Percentiles rank a stretch among this genome's conserved stretches.
These are phyloP conservation scores for Dryobotodes eremita DNA, from an alignment of 2,888 invertebrate genomes.

Conservation along the genomic window DNA sequence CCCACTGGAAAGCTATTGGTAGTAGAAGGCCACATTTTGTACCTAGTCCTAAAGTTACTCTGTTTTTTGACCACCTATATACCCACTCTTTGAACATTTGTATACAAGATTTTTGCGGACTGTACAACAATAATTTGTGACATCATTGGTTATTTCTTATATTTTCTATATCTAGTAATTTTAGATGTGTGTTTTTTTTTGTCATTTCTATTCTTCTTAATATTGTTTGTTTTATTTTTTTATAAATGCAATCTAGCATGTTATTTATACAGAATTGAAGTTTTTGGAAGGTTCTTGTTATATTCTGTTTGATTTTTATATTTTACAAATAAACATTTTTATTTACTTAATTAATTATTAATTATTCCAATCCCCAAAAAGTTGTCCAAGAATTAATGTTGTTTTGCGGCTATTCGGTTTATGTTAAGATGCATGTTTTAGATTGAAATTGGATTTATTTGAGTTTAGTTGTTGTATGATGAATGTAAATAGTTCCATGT, in stretches of 20 bases:
- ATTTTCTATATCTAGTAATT: slow-evolving; percentile 17
- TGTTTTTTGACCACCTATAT: slow-evolving; percentile 33
- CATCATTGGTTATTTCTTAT: slow-evolving; percentile 46
- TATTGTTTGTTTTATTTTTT: slow-evolving; percentile 1
- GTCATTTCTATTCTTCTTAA: slow-evolving; percentile 10
- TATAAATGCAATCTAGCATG: slow-evolving; percentile 35
- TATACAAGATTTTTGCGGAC: slow-evolving; percentile 32
- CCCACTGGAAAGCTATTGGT: slow-evolving; percentile 63
- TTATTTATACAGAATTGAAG: background rate
- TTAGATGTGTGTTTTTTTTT: slow-evolving; percentile 9
- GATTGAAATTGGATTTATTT: slow-evolving; percentile 37
- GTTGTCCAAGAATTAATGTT: slow-evolving; percentile 24
- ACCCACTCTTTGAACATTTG: slow-evolving; percentile 40
- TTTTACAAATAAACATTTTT: background rate
- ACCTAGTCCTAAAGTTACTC: slow-evolving; percentile 38
- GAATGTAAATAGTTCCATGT: slow-evolving; percentile 46
- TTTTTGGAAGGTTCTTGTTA: slow-evolving; percentile 7
- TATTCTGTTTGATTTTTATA: slow-evolving; percentile 11
- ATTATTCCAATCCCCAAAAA: slow-evolving; percentile 25
- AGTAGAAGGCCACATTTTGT: slow-evolving; percentile 53
- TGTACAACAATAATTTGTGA: slow-evolving; percentile 43
- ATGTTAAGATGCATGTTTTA: slow-evolving; percentile 58
- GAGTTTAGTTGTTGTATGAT: slow-evolving; percentile 39
- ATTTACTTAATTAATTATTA: slow-evolving; percentile 10
- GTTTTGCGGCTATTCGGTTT: slow-evolving; percentile 37